Base-by-base conservation (phyloP, 2,797 vertebrate genomes). In the Perodicticus potto region DNA sequence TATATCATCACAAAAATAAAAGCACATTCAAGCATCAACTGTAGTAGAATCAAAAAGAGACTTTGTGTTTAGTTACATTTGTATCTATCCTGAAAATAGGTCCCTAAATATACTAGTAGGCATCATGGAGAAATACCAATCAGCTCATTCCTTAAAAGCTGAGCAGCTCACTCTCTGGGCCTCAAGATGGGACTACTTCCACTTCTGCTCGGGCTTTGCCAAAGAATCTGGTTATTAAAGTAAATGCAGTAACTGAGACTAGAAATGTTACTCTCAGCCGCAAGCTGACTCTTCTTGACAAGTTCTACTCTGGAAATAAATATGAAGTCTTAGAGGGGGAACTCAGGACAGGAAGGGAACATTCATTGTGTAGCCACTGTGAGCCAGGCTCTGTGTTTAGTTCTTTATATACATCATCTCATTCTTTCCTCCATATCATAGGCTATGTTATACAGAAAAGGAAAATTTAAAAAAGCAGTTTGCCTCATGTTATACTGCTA, bases 1-100 rank as follows among this genome's bases (percentile, higher is more conserved):
- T 14, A 84, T 22, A 73, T 65, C 55, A 72, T 80, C 86, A 96
- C 59, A 91, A 82, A 90, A 87, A 57, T 63, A 90, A 85, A 96
- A 59, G 13, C 37, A 81, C 69, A 37, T 53, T 32, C 32, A 67
- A 81, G 61, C n/a, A 72, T 61, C 69, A 61, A 86, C 37, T 76
- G 5, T 2, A 63, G 27, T 19, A 86, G 10, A 89, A 73, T 80
- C 57, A 89, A 89, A 84, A 73, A 34, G 37, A 83, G 22, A 61
- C 25, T 40, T 53, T 49, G 16, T 34, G 32, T 49, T 76, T 63
- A 80, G 37, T 89, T 14, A 69, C 7, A 57, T 81, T 55, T 88
- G 9, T 87, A 85, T 34, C 32, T 63, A 86, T 96, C 74, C 37
- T 86, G n/a, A 89, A 93, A 89, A 77, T 12, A 65, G 27, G 55